Evolutionary conservation across 1,140 invertebrate genomes (phyloP).

Genomic region (Chionoecetes opilio): DNA sequence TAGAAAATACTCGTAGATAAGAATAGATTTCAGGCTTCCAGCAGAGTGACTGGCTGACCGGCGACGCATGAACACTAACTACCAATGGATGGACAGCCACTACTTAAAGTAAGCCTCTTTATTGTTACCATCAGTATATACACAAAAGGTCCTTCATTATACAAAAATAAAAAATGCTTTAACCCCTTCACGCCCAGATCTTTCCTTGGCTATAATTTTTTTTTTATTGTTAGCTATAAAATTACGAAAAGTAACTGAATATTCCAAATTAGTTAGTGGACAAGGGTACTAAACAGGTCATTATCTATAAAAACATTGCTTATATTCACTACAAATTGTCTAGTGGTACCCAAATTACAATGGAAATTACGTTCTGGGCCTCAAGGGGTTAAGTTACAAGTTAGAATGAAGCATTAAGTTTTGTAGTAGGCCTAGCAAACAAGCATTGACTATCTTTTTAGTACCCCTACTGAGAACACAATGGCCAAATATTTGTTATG

Average conservation of each 20-base stretch:
- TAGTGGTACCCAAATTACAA: too few species aligned
- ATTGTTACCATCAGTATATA: not conserved
- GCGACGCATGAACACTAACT: not conserved
- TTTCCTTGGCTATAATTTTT: too few species aligned
- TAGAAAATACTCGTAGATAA: not conserved
- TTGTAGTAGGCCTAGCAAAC: not conserved
- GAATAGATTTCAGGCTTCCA: not conserved
- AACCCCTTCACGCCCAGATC: too few species aligned
- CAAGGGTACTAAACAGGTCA: too few species aligned
- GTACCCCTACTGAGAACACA: not conserved
- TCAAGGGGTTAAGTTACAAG: too few species aligned
- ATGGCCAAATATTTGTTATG: not conserved
- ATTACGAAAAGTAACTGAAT: too few species aligned
- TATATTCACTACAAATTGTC: too few species aligned
- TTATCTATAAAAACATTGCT: too few species aligned
- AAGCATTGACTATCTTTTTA: not conserved
- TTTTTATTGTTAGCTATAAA: too few species aligned
- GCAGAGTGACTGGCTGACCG: not conserved
- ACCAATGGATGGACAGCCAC: not conserved
- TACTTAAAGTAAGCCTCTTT: not conserved
- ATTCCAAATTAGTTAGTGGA: too few species aligned
- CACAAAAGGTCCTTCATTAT: not conserved
- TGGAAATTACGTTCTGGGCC: too few species aligned
- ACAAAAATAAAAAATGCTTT: not conserved
- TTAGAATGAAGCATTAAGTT: not conserved